These are phyloP conservation scores for Labrus mixtus DNA, from an alignment of 2,113 vertebrate species.

Conservation along the genomic window DNA sequence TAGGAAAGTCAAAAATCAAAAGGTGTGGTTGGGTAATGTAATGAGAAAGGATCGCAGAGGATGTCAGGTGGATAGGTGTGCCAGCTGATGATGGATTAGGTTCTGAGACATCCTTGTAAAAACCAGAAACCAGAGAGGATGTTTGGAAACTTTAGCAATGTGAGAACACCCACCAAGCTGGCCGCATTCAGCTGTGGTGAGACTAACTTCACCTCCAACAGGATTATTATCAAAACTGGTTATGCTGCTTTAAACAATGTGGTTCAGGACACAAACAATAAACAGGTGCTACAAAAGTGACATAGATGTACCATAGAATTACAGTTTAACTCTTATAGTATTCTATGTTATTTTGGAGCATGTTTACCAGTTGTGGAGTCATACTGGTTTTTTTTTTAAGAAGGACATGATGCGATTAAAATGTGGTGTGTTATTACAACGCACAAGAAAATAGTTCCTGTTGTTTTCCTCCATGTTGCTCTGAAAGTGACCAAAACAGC, in stretches of 20 bases:
- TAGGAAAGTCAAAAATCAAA: not conserved
- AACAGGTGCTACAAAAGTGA: not conserved
- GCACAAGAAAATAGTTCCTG: constrained; percentile 8
- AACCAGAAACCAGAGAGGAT: constrained; percentile 15
- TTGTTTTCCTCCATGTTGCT: constrained; percentile 12
- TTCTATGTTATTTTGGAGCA: not conserved
- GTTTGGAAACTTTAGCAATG: not conserved
- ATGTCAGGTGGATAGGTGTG: constrained; percentile 30
- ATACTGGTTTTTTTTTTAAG: not conserved
- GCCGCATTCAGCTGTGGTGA: not conserved
- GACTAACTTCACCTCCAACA: not conserved
- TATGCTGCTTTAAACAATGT: constrained; percentile 27
- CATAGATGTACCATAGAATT: too few relatives aligned
- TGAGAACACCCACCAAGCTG: not conserved
- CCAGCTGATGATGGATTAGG: not conserved
- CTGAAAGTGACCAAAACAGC: constrained; percentile 28
- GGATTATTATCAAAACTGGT: constrained; percentile 49
- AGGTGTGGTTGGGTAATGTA: not conserved
- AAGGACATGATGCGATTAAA: not conserved
- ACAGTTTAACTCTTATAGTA: not conserved
- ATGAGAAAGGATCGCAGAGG: not conserved
- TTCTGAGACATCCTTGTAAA: not conserved
- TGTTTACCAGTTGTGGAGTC: not conserved
- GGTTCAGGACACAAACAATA: constrained; percentile 7
- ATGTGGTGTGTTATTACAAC: not conserved